phyloP scores from a whole-genome alignment of 2,113 vertebrate genomes.

The Daphoenositta chrysoptera region DNA sequence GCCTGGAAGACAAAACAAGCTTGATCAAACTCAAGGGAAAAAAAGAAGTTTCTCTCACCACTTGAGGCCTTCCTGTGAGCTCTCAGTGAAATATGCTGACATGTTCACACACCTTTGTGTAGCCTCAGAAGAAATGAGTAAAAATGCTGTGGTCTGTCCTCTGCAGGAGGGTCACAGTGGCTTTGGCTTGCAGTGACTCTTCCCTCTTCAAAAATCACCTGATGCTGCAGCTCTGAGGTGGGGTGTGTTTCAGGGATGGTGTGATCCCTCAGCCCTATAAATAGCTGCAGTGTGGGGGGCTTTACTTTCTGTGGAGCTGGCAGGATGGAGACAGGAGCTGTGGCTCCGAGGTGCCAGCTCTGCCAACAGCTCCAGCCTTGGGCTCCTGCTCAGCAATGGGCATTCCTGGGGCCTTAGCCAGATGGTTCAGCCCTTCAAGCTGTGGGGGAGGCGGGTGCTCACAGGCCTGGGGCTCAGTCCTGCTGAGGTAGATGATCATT shows the following conservation, averaged over 20 bases:
- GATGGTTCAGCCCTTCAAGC: background rate
- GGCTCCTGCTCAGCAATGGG: background rate
- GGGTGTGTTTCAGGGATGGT: background rate
- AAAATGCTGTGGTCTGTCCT: background rate
- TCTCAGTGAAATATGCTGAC: background rate
- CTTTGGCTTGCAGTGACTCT: background rate
- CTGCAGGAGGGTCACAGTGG: fast-evolving
- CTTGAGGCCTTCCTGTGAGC: background rate
- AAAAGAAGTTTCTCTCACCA: background rate
- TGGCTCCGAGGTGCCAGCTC: background rate
- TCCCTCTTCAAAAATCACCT: fast-evolving
- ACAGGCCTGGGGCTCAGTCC: background rate
- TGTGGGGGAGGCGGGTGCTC: fast-evolving
- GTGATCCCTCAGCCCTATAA: background rate
- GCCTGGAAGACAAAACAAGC: background rate
- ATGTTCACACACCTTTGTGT: background rate
- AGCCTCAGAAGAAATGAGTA: background rate
- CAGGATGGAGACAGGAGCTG: background rate
- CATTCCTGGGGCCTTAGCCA: background rate
- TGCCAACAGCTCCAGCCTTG: background rate
- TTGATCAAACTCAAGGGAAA: background rate
- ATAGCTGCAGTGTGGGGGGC: background rate
- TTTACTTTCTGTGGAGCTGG: background rate
- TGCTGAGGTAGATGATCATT: background rate
- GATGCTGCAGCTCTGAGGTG: fast-evolving